Conservation (phyloP, 2,797 vertebrate species). For the Calcarius lapponicus region DNA sequence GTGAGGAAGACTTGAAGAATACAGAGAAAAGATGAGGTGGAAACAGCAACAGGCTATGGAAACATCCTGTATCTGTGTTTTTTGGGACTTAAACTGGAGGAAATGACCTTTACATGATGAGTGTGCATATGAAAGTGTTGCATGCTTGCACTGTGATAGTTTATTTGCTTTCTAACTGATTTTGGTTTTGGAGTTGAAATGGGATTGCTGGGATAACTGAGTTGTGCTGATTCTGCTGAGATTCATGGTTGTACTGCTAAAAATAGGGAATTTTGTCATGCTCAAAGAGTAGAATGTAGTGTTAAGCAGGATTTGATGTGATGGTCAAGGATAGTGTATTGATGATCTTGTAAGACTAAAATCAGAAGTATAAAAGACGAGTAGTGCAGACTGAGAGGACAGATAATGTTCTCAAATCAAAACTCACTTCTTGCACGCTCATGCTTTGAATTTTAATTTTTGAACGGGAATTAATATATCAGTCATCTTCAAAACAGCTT, state of each 20-base stretch:
- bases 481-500: constrained; percentile 79
- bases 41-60: not conserved
- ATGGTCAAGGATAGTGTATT: not conserved
- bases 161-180: not conserved
- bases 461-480: constrained; percentile 78
- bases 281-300: not conserved
- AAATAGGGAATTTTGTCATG: not conserved
- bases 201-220: constrained; percentile 42
- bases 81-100: constrained; percentile 6
- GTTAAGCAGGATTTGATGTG: not conserved
- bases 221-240: constrained; percentile 26
- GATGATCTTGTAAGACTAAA: not conserved
- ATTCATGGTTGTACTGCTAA: constrained; percentile 42
- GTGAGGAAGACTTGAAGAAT: not conserved
- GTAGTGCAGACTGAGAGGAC: not conserved
- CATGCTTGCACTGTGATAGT: not conserved
- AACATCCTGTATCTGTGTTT: not conserved
- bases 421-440: constrained; percentile 91
- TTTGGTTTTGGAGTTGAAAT: constrained; percentile 5
- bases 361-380: not conserved
- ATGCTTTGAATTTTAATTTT: constrained; percentile 84
- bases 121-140: not conserved
- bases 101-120: not conserved
- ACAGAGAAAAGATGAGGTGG: not conserved
- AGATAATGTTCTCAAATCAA: constrained; percentile 77